phyloP scores from a whole-genome alignment of 2,888 invertebrate genomes.

The Ecliptopera silaceata region DNA sequence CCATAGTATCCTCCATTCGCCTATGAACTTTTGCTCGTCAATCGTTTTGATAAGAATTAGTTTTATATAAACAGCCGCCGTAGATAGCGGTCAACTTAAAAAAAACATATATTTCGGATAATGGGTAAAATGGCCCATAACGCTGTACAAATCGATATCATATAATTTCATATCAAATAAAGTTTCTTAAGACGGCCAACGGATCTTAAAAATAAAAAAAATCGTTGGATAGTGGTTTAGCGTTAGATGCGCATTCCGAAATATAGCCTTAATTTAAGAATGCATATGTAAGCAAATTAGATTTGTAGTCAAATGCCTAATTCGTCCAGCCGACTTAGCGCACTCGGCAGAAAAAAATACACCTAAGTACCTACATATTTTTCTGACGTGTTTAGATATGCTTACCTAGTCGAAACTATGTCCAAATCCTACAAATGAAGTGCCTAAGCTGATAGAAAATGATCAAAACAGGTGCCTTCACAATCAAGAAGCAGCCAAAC shows the following conservation, averaged over 20 bases:
- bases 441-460: conserved; percentile 9
- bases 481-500: conserved; percentile 51
- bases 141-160: too few relatives aligned
- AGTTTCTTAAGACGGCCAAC: background rate
- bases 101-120: too few relatives aligned
- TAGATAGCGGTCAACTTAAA: background rate
- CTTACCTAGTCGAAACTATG: too few relatives aligned
- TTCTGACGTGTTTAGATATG: too few relatives aligned
- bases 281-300: conserved; percentile 10
- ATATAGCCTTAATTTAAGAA: conserved; percentile 18
- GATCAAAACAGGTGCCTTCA: conserved; percentile 13
- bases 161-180: too few relatives aligned
- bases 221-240: conserved; percentile 31
- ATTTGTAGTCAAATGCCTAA: background rate
- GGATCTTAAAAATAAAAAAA: conserved; percentile 40
- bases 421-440: background rate
- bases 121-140: too few relatives aligned
- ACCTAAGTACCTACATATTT: too few relatives aligned
- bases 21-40: conserved; percentile 52
- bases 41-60: conserved; percentile 29
- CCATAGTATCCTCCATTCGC: conserved; percentile 41
- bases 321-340: too few relatives aligned
- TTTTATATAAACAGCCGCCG: background rate
- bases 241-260: conserved; percentile 30
- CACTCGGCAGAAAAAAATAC: too few relatives aligned